Evolutionary conservation across 2,797 vertebrate genomes (phyloP), one percentile per base, ranked within the genome.

Genomic region (Notolabrus celidotus): DNA sequence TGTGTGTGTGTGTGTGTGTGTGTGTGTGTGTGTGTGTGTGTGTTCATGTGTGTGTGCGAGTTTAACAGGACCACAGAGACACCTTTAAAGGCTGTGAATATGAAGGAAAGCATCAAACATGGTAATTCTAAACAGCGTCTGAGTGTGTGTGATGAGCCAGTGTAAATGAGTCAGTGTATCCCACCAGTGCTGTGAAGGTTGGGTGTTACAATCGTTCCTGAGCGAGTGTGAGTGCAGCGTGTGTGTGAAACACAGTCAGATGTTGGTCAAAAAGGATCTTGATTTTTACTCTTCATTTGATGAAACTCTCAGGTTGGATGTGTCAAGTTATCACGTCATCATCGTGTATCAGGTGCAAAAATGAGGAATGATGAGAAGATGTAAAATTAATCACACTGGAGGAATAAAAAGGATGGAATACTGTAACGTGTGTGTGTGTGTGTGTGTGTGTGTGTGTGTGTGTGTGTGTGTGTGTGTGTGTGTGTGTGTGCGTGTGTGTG

Each of bases 91-190:
- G 17, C 34, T 31, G 60, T 11, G 45, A 25, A 11, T 1, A n/a
- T 5, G 3, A 15, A 27, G 25, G 14, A 41, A 4, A 16, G 34
- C 0, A 62, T 51, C 46, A 43, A 36, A 38, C 52, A 38, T 19
- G 31, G 6, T 66, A 16, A 47, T 67, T n/a, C 20, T 17, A 49
- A 19, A 50, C 59, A 41, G 61, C 3, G 19, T 39, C 25, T 42
- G 36, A 12, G 25, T 52, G 57, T 29, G 63, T 51, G 49, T 22
- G 34, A 58, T 41, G 10, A n/a, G 38, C 19, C 17, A 14, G 27
- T 51, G 23, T 45, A 8, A 46, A 38, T 52, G 66, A 60, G 56
- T 36, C 43, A 56, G 33, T 49, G 22, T 38, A 49, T 38, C 46
- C 7, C 34, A 38, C 6, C 25, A 10, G 22, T 38, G 34, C n/a